Evolutionary conservation across 2,797 vertebrate genomes (phyloP).

Genomic region (Merluccius polli): DNA sequence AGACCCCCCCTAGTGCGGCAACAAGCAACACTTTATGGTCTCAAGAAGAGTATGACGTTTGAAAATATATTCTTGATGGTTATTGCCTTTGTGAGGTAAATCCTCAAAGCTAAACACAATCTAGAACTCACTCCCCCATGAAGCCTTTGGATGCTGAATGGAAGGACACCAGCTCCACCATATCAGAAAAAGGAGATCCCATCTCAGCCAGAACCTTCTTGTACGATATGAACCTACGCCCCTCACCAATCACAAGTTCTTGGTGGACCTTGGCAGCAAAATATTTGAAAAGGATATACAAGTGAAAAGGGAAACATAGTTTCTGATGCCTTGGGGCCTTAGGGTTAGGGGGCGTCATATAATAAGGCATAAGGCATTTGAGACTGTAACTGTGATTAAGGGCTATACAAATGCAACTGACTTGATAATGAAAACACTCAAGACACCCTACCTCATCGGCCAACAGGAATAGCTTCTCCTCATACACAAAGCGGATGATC

Average conservation of each 20-base stretch:
- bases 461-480: slow-evolving; percentile 83
- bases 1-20: slow-evolving; percentile 65
- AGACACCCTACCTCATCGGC: slow-evolving; percentile 79
- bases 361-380: background rate
- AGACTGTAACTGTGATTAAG: background rate
- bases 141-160: slow-evolving; percentile 84
- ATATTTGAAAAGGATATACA: background rate
- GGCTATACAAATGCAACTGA: too few relatives aligned
- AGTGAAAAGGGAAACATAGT: too few relatives aligned
- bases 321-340: background rate
- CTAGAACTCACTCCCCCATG: slow-evolving; percentile 82
- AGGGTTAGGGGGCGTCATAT: too few relatives aligned
- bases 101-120: background rate
- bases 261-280: slow-evolving; percentile 70
- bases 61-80: too few relatives aligned
- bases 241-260: slow-evolving; percentile 69
- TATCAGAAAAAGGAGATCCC: slow-evolving; percentile 70
- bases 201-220: slow-evolving; percentile 84
- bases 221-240: slow-evolving; percentile 79
- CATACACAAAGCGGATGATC: slow-evolving; percentile 82
- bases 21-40: background rate
- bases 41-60: background rate
- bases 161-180: slow-evolving; percentile 83
- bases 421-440: background rate
- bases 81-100: background rate